Evolutionary conservation across 2,113 vertebrate genomes (phyloP).

Genomic region (Pionites leucogaster): DNA sequence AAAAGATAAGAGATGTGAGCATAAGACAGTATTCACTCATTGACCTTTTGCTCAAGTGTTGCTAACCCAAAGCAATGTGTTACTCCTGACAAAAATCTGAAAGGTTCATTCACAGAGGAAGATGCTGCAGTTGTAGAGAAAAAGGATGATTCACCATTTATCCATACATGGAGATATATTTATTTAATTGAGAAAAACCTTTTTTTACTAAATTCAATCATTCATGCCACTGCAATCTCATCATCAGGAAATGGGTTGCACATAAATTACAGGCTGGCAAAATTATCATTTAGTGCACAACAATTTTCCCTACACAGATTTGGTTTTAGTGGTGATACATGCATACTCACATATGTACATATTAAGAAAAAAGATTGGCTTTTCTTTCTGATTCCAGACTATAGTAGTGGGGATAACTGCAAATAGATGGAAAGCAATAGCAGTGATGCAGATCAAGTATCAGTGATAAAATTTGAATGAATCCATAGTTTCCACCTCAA

Average conservation of each 20-base stretch:
- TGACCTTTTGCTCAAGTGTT: background rate
- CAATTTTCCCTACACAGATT: background rate
- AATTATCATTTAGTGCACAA: background rate
- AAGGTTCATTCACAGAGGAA: background rate
- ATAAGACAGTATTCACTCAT: background rate
- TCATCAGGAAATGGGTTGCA: background rate
- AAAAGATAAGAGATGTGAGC: background rate
- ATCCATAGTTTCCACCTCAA: background rate
- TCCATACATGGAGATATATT: background rate
- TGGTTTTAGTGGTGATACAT: background rate
- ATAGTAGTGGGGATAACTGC: background rate
- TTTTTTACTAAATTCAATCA: background rate
- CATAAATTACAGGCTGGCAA: background rate
- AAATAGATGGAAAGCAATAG: background rate
- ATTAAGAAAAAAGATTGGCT: background rate
- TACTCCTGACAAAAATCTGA: background rate
- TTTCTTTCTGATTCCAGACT: background rate
- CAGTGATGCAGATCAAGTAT: background rate
- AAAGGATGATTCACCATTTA: background rate
- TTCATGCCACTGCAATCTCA: background rate
- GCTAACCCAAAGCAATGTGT: background rate
- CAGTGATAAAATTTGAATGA: background rate
- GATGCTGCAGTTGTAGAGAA: background rate
- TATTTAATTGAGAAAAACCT: background rate
- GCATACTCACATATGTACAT: fast-evolving